Evolutionary conservation across 2,888 invertebrate genomes (phyloP), one percentile per base, ranked within the genome.

Genomic region (Calliphora vomitoria): DNA sequence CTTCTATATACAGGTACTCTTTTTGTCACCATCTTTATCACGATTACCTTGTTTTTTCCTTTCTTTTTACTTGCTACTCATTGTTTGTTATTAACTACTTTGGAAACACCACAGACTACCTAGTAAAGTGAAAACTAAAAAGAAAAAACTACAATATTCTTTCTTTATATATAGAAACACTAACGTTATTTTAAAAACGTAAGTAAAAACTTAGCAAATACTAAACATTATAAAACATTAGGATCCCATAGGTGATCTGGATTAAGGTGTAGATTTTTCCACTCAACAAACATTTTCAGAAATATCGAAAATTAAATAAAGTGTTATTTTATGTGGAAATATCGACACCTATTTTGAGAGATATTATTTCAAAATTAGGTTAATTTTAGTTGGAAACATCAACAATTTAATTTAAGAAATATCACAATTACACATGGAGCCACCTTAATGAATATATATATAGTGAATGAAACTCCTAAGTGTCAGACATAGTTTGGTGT

Each of bases 401-500:
- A 5, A 35, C 35, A 35, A 35, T 5, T 35, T 25, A 25, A 25
- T 25, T 1, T 25, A 25, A 25, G 25, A 25, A 25, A 25, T 25
- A 25, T 25, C 25, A 25, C 25, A 1, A 25, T 2, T 25, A 25
- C 25, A 25, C 2, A 25, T 25, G 25, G 25, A 25, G 25, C 2
- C 25, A 25, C 25, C 25, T 25, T 25, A 25, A 25, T 25, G 25
- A 2, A 25, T 25, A 25, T 25, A 25, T 25, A 25, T 25, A 25
- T 3, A 41, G 10, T n/a, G 18, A 69, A 78, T 68, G 55, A 69
- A 80, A 62, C 66, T 86, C 78, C 76, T 81, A 78, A 80, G 80
- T 74, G 81, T 81, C 80, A 76, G 72, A 83, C 81, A 72, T 84
- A 82, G 71, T 85, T 81, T 87, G 85, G 82, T 85, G 82, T 86